A percentile compares a stretch with the other conserved stretches of the same genome.
Evolutionary conservation across 2,113 vertebrate genomes (phyloP).

Genomic region (Bettongia penicillata): DNA sequence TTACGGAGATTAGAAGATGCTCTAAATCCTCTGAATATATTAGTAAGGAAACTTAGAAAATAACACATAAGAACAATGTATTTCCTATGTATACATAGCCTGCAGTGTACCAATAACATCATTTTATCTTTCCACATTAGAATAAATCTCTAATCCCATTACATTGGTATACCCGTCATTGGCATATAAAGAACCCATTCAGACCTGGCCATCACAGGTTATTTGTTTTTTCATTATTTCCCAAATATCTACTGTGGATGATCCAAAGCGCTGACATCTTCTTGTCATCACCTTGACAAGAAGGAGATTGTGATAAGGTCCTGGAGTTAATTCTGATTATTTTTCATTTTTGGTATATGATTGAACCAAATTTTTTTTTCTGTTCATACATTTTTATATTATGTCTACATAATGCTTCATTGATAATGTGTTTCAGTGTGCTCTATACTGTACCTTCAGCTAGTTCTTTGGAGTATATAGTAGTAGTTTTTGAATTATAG

Average conservation of each 20-base stretch:
- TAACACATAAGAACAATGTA: not conserved
- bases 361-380: not conserved
- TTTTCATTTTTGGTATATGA: not conserved
- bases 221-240: not conserved
- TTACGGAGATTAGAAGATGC: not conserved
- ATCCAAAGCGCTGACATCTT: not conserved
- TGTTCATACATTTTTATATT: not conserved
- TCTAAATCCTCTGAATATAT: not conserved
- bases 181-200: not conserved
- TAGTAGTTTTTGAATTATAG: not conserved
- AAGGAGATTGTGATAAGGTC: not conserved
- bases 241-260: not conserved
- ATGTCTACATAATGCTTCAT: not conserved
- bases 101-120: not conserved
- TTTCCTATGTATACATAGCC: not conserved
- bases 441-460: no score
- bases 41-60: not conserved
- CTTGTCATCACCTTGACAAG: not conserved
- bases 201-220: not conserved
- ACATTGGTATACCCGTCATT: not conserved
- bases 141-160: not conserved
- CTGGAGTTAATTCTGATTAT: not conserved
- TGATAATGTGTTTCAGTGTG: not conserved
- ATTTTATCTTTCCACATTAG: not conserved
- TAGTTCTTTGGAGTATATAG: not conserved